Base-by-base conservation (phyloP, 2,888 invertebrate genomes). In the Oeneis ivallda region DNA sequence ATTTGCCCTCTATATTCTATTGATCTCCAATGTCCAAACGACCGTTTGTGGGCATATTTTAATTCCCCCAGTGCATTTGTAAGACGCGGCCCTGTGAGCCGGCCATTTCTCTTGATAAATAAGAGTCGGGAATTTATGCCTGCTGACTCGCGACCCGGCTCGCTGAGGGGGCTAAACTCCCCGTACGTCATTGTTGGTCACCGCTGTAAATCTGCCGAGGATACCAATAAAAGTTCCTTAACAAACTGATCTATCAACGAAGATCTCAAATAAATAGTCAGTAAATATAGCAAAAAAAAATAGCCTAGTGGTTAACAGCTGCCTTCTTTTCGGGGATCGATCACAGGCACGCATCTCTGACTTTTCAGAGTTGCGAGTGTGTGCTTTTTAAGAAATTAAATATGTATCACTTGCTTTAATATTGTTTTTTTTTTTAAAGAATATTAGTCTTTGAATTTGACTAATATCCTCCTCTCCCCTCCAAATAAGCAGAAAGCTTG, bases 41-140 rank as follows among this genome's bases (percentile, higher is more conserved):
- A 53, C 41, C 49, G 37, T 59, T 47, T 52, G 43, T 17, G 32
- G 57, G 63, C 57, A 61, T 68, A 65, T 65, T 62, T 67, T 67
- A 65, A 70, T 66, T 67, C 68, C 64, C 58, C 63, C 62, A 65
- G 57, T 62, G 67, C 68, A 67, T 67, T 66, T 60, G 58, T 64
- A 64, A 52, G 61, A 43, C 57, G 70, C 32, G 47, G 62, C 65
- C 68, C 65, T 63, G 65, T 58, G 71, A 73, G 70, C 74, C 72
- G 66, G 73, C 74, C 73, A 79, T 76, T 79, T 80, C 77, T 79
- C 74, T 72, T 75, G 75, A 78, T 83, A 81, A 81, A 82, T 83
- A 81, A 81, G 78, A 78, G 75, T 66, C 70, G 45, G 74, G 75
- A 61, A 67, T 70, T 70, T 70, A 70, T 67, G 50, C 64, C 43